Conservation (phyloP, 2,888 invertebrate genomes). For the Acanthacorydalis orientalis region DNA sequence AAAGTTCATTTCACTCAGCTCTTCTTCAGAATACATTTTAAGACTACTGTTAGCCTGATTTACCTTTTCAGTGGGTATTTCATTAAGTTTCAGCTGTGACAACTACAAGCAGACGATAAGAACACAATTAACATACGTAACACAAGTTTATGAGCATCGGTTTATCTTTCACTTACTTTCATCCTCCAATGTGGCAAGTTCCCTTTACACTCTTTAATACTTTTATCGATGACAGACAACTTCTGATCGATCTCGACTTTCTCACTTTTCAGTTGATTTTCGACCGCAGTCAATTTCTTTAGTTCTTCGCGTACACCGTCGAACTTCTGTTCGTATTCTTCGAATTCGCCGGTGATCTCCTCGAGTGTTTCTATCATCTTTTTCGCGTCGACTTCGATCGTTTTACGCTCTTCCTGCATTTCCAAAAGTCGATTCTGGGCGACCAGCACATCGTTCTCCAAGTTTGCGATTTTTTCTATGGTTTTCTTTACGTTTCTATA, state of each 20-base stretch:
- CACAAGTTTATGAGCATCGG: neutral
- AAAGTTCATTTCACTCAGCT: slow-evolving; percentile 38
- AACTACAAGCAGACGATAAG: slow-evolving; percentile 23
- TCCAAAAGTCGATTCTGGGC: slow-evolving; percentile 45
- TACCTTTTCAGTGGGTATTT: slow-evolving; percentile 34
- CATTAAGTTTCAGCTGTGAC: slow-evolving; percentile 39
- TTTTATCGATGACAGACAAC: slow-evolving; percentile 38
- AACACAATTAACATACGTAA: no score
- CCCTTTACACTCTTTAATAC: slow-evolving; percentile 35
- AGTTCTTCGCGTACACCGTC: slow-evolving; percentile 43
- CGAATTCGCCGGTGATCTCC: slow-evolving; percentile 37
- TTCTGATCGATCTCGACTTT: slow-evolving; percentile 62
- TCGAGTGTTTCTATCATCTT: slow-evolving; percentile 35
- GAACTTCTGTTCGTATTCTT: slow-evolving; percentile 19
- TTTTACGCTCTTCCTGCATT: slow-evolving; percentile 37
- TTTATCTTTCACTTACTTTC: slow-evolving; percentile 24
- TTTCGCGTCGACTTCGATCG: slow-evolving; percentile 36
- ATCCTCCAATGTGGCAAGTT: slow-evolving; percentile 38
- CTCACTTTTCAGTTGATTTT: slow-evolving; percentile 49
- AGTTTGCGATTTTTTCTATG: slow-evolving; percentile 52
- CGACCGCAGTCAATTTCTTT: slow-evolving; percentile 37
- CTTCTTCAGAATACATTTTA: slow-evolving; percentile 42
- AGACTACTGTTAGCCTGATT: slow-evolving; percentile 21
- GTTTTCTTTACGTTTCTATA: slow-evolving; percentile 58
- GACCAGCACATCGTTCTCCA: slow-evolving; percentile 53